These are phyloP conservation scores for Chironomus striatipennis DNA, from an alignment of 1,140 invertebrate genomes.

Conservation along the genomic window DNA sequence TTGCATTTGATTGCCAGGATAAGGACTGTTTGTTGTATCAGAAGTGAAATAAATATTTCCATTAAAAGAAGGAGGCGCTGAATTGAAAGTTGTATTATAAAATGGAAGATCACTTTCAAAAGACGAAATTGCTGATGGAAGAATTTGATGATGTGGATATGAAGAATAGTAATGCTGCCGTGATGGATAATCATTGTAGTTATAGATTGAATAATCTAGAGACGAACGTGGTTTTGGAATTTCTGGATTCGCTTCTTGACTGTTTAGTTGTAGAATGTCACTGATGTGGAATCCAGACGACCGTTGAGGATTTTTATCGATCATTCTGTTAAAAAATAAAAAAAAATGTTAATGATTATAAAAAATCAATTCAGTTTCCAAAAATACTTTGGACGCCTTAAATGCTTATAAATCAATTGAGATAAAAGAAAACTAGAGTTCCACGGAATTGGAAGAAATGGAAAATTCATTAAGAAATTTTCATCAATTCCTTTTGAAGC, in stretches of 20 bases:
- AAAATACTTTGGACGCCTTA: not conserved
- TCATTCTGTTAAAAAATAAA: not conserved
- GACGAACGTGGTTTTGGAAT: not conserved
- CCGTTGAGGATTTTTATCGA: conserved; percentile 38
- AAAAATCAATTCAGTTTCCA: not conserved
- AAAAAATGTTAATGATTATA: not conserved
- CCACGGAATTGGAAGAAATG: not conserved
- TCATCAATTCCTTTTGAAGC: not conserved
- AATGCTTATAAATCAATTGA: not conserved
- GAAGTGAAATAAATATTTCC: conserved; percentile 1
- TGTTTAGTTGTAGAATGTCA: conserved; percentile 61
- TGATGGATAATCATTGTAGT: conserved; percentile 14
- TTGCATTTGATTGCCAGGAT: not conserved
- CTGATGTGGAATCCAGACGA: conserved; percentile 64
- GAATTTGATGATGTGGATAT: conserved; percentile 7
- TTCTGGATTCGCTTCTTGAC: conserved; percentile 23
- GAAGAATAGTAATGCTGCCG: not conserved
- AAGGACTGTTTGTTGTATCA: not conserved
- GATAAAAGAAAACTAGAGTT: not conserved
- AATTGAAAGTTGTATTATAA: not conserved
- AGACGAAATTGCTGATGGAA: not conserved
- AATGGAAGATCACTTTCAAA: conserved; percentile 20
- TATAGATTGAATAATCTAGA: conserved; percentile 13
- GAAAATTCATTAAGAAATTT: conserved; percentile 17
- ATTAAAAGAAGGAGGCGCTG: not conserved